Conservation (phyloP, 2,113 vertebrate genomes). For the Taxidea taxus region DNA sequence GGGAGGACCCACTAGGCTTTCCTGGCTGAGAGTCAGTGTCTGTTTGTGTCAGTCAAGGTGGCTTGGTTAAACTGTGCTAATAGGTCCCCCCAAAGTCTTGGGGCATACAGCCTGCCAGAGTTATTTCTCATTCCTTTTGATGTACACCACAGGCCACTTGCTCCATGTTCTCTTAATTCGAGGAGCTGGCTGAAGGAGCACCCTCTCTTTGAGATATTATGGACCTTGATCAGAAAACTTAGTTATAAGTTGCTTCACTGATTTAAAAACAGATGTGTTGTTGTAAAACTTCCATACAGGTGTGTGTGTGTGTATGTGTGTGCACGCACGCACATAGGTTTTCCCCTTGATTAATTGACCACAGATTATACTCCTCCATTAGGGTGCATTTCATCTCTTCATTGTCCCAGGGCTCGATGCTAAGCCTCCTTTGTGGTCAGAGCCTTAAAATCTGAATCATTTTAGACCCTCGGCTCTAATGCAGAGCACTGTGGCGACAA, state of each 20-base stretch:
- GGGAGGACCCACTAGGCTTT: too few species aligned
- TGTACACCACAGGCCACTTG: too few species aligned
- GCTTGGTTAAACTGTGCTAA: background rate
- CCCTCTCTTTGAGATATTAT: background rate
- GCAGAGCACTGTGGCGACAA: background rate
- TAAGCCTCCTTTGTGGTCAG: background rate
- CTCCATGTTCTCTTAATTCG: background rate
- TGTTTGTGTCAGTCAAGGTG: background rate
- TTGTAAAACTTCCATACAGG: background rate
- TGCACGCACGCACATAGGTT: accelerated
- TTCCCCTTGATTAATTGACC: background rate
- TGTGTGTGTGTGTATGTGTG: background rate
- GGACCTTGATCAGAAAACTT: background rate
- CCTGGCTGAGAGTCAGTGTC: background rate
- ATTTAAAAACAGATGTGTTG: background rate
- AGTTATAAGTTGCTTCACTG: background rate
- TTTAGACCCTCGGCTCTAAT: background rate
- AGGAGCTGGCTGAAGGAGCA: background rate
- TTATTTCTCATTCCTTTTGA: background rate
- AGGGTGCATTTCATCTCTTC: background rate
- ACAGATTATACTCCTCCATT: background rate
- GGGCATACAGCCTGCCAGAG: too few species aligned
- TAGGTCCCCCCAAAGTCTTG: background rate
- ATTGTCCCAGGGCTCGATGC: background rate
- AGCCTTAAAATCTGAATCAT: background rate